A percentile compares a stretch with the other conserved stretches of the same genome.
phyloP scores from a whole-genome alignment of 2,888 invertebrate genomes.

The Tridacna crocea region DNA sequence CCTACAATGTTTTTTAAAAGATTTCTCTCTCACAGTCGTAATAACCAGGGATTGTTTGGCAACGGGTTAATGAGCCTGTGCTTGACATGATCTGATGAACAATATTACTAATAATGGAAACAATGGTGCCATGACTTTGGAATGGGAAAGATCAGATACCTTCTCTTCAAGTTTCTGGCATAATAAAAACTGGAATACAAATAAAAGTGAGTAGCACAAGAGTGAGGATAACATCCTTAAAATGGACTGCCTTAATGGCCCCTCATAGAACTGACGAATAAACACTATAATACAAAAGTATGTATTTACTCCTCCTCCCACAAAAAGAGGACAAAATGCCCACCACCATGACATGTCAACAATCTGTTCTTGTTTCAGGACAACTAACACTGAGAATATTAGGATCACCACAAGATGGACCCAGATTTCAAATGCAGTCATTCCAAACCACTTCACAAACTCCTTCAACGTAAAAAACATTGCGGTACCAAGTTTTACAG shows the following conservation, averaged over 20 bases:
- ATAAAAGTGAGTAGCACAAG: conserved; percentile 92
- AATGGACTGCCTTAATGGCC: conserved; percentile 87
- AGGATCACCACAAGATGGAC: conserved; percentile 93
- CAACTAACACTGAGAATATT: conserved; percentile 93
- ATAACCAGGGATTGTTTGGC: not conserved
- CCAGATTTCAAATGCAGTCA: conserved; percentile 98
- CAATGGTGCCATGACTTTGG: conserved; percentile 96
- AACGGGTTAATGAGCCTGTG: conserved; percentile 85
- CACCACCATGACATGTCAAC: conserved; percentile 91
- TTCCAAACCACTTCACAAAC: conserved; percentile 95
- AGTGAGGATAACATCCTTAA: conserved; percentile 93
- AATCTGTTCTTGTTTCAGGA: conserved; percentile 90
- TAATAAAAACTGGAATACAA: conserved; percentile 95
- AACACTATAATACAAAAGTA: conserved; percentile 98
- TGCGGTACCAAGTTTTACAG: not conserved
- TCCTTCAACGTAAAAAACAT: conserved; percentile 96
- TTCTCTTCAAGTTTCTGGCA: conserved; percentile 93
- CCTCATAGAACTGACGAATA: conserved; percentile 94
- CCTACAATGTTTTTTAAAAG: not conserved
- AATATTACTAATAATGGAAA: conserved; percentile 95
- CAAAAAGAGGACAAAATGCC: conserved; percentile 95
- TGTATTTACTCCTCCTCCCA: conserved; percentile 95
- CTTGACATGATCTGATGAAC: conserved; percentile 96
- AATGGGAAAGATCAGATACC: conserved; percentile 91
- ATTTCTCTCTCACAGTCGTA: not conserved